Base-by-base conservation (phyloP, 2,888 invertebrate genomes). In the Elaeidobius kamerunicus region DNA sequence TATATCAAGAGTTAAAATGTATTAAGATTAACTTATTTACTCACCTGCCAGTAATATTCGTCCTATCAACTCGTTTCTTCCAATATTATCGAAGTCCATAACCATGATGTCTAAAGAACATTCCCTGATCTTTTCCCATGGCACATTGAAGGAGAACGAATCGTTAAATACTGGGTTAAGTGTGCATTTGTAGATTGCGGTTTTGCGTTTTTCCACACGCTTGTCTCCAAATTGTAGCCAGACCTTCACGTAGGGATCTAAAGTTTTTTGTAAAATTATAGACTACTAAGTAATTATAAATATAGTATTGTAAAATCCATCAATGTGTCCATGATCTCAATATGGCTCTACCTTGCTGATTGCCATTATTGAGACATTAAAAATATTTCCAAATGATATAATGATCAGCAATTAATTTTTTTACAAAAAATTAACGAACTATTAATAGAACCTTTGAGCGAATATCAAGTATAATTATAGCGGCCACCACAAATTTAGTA, bases 161-260 rank as follows among this genome's bases (percentile, higher is more conserved):
- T 95, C 95, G 75, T 96, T 94, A 81, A 94, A 96, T 55, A 94
- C 88, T 0, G 96, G 96, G 76, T 96, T 94, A 64, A 96, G 78
- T 45, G 92, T 94, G 76, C 92, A 92, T 68, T 91, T 92, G 74
- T 91, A 92, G 69, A 93, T 89, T 57, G 92, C 91, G 46, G 95
- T 96, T 80, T 95, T 95, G 74, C 91, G 86, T 69, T 96, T 96
- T 76, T 96, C 95, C 64, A 95, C 88, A 63, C 91, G 85, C 67
- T 94, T 93, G 70, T 93, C 93, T 28, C 93, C 94, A 68, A 94
- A 93, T 67, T 93, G 92, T 38, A 96, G 83, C 95, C 95, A 96
- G 11, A 96, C 91, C 74, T 96, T 96, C n/a, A 95, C 95, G 76
- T 96, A 96, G 0, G 96, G 96, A 85, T 96, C 96, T 96, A 80